Evolutionary conservation across 2,113 vertebrate species (phyloP).

Genomic region (Tor tambroides): DNA sequence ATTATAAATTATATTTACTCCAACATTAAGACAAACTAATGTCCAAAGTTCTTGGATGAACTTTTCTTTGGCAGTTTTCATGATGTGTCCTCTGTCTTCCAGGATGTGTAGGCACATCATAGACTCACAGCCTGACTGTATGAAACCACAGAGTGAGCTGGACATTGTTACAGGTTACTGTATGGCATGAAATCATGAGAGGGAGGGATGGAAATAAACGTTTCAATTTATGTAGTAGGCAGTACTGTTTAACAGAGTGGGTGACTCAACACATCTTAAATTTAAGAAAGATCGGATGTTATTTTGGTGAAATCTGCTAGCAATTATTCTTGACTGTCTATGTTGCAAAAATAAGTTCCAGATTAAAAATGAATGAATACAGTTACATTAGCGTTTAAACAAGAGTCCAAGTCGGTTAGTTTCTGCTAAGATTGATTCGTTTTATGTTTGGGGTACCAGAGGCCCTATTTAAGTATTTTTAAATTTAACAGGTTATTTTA

Average conservation of each 20-base stretch:
- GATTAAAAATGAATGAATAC: neutral
- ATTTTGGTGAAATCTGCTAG: slow-evolving; percentile 20
- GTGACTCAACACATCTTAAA: slow-evolving; percentile 18
- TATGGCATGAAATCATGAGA: neutral
- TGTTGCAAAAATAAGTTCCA: neutral
- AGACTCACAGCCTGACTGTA: neutral
- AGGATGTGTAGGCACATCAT: neutral
- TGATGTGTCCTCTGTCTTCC: neutral
- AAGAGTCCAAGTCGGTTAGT: neutral
- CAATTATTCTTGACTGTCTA: slow-evolving; percentile 12
- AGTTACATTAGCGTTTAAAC: neutral
- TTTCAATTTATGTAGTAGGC: neutral
- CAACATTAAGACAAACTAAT: neutral
- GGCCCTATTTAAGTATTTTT: neutral
- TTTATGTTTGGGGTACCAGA: neutral
- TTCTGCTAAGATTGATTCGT: neutral
- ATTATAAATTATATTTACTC: neutral
- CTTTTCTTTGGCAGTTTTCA: neutral
- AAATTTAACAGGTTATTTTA: too few relatives aligned
- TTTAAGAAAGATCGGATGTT: neutral
- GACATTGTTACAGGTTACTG: neutral
- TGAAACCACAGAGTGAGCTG: slow-evolving; percentile 7
- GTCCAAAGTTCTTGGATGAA: neutral
- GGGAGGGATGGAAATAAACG: neutral
- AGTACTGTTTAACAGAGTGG: neutral